These are phyloP conservation scores for Sebastes matsubarae DNA, from an alignment of 2,797 vertebrate species.

Conservation along the genomic window DNA sequence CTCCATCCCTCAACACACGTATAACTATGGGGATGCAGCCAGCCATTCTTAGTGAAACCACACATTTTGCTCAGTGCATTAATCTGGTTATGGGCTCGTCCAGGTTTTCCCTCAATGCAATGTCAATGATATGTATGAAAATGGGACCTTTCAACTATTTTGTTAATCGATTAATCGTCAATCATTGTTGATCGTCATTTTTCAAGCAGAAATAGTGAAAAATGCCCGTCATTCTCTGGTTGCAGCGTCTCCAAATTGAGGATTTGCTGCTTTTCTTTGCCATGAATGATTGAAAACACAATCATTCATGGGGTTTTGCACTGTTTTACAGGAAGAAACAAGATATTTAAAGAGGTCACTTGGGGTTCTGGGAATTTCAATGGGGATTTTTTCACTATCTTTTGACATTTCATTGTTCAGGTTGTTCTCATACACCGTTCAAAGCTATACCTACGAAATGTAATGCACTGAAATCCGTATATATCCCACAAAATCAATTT, in stretches of 20 bases:
- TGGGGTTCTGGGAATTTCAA: accelerated
- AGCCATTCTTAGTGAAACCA: accelerated
- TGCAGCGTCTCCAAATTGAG: not conserved
- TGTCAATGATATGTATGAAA: not conserved
- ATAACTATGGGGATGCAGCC: not conserved
- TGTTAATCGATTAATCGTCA: not conserved
- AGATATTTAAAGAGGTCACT: not conserved
- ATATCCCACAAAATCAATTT: no score
- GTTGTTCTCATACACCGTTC: no score
- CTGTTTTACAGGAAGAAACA: not conserved
- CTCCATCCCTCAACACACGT: not conserved
- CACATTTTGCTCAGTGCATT: not conserved
- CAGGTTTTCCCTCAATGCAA: not conserved
- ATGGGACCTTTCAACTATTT: not conserved
- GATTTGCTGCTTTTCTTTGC: not conserved
- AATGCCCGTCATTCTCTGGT: no score
- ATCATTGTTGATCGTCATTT: not conserved
- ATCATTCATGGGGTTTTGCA: not conserved
- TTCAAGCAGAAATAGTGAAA: not conserved
- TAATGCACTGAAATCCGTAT: no score
- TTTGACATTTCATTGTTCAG: not conserved
- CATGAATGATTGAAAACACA: not conserved
- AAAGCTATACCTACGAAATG: no score
- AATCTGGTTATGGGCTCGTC: not conserved
- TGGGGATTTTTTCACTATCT: accelerated